These are phyloP conservation scores for Dasypolia templi DNA, from an alignment of 2,888 invertebrate species.

Conservation along the genomic window DNA sequence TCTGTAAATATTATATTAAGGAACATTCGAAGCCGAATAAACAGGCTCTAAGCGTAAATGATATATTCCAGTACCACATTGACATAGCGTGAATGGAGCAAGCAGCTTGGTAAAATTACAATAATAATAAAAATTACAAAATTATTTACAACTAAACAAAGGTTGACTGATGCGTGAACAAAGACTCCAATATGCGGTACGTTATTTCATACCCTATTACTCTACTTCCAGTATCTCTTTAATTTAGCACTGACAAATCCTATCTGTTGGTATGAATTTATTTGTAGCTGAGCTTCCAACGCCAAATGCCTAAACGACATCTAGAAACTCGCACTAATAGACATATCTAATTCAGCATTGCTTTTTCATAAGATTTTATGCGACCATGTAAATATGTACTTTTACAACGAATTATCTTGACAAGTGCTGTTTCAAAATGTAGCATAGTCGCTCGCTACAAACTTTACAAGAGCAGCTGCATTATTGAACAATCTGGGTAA, in stretches of 20 bases:
- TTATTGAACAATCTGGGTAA: slow-evolving; percentile 64
- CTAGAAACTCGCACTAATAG: neutral
- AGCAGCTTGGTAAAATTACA: slow-evolving; percentile 69
- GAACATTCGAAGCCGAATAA: slow-evolving; percentile 47
- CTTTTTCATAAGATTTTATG: slow-evolving; percentile 16
- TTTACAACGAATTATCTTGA: slow-evolving; percentile 26
- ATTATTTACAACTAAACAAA: slow-evolving; percentile 76
- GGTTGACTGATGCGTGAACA: slow-evolving; percentile 73
- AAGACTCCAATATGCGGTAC: slow-evolving; percentile 69
- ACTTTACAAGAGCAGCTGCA: slow-evolving; percentile 42
- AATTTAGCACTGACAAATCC: slow-evolving; percentile 65
- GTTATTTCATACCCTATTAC: slow-evolving; percentile 75
- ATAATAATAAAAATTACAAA: slow-evolving; percentile 73
- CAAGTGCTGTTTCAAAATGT: slow-evolving; percentile 6
- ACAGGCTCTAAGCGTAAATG: slow-evolving; percentile 44
- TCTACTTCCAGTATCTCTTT: slow-evolving; percentile 74
- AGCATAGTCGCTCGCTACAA: slow-evolving; percentile 47
- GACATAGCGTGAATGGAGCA: slow-evolving; percentile 59
- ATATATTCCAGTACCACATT: slow-evolving; percentile 47
- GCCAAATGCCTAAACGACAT: slow-evolving; percentile 12
- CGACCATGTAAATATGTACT: slow-evolving; percentile 8
- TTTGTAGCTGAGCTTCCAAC: slow-evolving; percentile 32
- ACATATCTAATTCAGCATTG: slow-evolving; percentile 4
- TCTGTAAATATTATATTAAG: slow-evolving; percentile 52
- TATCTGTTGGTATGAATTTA: slow-evolving; percentile 37